Base-by-base conservation (phyloP, 2,797 vertebrate species). In the Lophotriccus pileatus region DNA sequence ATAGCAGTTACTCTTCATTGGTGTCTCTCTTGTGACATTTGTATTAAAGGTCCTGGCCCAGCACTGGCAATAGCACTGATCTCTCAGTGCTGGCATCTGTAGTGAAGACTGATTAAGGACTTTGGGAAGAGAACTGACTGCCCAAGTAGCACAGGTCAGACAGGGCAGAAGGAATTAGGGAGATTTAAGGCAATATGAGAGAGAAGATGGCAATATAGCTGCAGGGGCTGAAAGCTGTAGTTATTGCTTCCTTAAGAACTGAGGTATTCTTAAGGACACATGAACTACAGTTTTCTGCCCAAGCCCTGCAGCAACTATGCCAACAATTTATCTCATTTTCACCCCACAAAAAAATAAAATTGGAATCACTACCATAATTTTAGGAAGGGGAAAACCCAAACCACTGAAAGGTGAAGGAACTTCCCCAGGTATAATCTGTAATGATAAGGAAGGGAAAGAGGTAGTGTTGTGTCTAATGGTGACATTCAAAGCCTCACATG, bases 1-100 rank as follows among this genome's bases (percentile, higher is more conserved):
- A 79, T 14, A 53, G 84, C 27, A 91, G 85, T 87, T 91, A 76
- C 83, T 91, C 89, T 95, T 84, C 80, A 73, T 46, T 55, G 73
- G 32, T 74, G 79, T 69, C 59, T 49, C 84, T 78, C 88, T 39
- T 64, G 78, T 14, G 2, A 72, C 66, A 82, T 64, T 76, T 47
- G 25, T 47, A 77, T 28, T 68, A 46, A 87, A 95, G 78, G 84
- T 76, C 73, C 77, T 94, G 84, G 80, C 58, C 84, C 77, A 88
- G 82, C 60, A 27, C 56, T 44, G 69, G 79, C 74, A 84, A 50
- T 36, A 93, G 60, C 46, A 25, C 62, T 84, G 90, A 92, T 91
- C 59, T 75, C 87, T 95, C 68, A 39, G 36, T 13, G 39, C 68
- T 92, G 87, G 67, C 84, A 63, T 44, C 64, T 83, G 72, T 12